These are phyloP conservation scores for Orbicella faveolata DNA, from an alignment of 64 coral and sea anemone genomes.

Conservation along the genomic window DNA sequence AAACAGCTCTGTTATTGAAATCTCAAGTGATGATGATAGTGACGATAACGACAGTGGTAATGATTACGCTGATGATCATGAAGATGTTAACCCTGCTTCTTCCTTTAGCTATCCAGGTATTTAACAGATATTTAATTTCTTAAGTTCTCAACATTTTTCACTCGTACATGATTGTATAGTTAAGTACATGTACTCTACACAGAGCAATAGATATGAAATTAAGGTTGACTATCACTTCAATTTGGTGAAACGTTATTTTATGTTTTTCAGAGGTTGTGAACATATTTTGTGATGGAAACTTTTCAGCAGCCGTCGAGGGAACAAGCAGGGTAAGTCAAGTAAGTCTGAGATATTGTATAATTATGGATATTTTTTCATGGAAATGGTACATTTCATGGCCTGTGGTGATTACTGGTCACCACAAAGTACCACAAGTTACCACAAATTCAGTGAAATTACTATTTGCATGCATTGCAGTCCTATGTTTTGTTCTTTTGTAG, in stretches of 20 bases:
- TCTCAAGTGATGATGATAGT: conserved; percentile 8
- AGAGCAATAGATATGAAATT: too few species aligned
- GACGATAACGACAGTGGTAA: not conserved
- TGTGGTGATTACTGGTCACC: too few species aligned
- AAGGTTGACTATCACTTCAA: too few species aligned
- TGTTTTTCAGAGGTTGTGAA: conserved; percentile 13
- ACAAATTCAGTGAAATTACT: too few species aligned
- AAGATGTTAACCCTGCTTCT: not conserved
- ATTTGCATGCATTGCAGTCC: not conserved
- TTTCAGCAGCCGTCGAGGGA: not conserved
- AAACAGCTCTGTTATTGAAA: not conserved
- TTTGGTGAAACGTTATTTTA: not conserved
- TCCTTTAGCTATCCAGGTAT: conserved; percentile 22
- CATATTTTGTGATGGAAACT: not conserved
- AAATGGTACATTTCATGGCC: too few species aligned
- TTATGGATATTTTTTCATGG: too few species aligned
- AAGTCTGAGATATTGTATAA: not conserved
- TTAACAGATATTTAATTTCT: too few species aligned
- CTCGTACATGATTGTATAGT: too few species aligned
- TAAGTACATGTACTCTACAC: too few species aligned
- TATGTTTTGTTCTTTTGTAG: not conserved
- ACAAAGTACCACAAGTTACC: too few species aligned
- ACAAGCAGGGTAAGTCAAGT: not conserved
- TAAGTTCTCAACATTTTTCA: too few species aligned
- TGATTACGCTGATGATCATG: not conserved